phyloP scores from a whole-genome alignment of 2,113 vertebrate species.

The Riparia riparia region DNA sequence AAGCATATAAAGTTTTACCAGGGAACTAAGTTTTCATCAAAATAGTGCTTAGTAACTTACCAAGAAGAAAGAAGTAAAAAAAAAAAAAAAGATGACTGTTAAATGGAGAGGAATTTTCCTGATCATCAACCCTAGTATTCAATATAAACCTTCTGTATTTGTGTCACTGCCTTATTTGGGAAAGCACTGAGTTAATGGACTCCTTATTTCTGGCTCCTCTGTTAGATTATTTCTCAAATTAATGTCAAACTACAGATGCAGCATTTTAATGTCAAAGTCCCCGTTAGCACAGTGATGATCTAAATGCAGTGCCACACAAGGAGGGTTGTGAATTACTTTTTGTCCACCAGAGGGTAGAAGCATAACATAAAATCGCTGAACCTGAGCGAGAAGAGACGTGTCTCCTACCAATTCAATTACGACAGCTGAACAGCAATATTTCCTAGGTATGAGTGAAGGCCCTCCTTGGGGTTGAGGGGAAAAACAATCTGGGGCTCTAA shows the following conservation, averaged over 20 bases:
- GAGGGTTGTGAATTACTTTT: neutral
- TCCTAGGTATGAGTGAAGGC: neutral
- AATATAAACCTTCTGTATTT: neutral
- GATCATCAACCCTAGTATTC: fast-evolving
- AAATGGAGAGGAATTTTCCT: neutral
- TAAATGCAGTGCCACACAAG: neutral
- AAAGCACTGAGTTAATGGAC: neutral
- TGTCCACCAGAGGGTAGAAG: conserved; percentile 51
- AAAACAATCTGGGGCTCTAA: neutral
- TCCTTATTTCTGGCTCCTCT: neutral
- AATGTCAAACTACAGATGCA: neutral
- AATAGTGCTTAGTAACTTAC: neutral
- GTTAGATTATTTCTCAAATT: neutral
- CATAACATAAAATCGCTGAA: neutral
- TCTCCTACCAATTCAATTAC: neutral
- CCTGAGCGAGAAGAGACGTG: neutral
- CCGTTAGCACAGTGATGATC: neutral
- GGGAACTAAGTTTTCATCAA: neutral
- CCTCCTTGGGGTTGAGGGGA: neutral
- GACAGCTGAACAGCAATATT: neutral
- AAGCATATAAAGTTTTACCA: neutral
- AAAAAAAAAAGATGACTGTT: neutral
- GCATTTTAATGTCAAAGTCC: neutral
- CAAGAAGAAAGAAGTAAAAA: neutral
- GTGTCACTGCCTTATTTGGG: neutral